Evolutionary conservation across 2,797 vertebrate genomes (phyloP), one percentile per base, ranked within the genome.

Genomic region (Melanotaenia pygmaea): DNA sequence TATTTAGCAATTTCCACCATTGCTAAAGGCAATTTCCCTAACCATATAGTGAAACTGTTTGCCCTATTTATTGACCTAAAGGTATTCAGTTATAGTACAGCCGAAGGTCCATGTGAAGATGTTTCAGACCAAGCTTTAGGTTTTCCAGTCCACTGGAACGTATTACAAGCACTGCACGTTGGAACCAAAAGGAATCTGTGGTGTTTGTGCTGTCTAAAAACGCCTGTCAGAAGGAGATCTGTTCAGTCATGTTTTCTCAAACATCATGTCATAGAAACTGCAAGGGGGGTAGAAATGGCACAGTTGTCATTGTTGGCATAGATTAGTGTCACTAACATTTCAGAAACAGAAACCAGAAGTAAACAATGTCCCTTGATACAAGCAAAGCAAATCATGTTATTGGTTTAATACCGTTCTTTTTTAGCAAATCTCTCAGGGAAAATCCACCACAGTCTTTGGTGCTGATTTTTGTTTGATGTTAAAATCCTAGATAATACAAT

Each of bases 271-370:
- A 8, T 67, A 45, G 54, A 75, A 40, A 50, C 58, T 32, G 14
- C 2, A 18, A 8, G 50, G 59, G 70, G 74, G 76, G 54, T 45
- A 67, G 61, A 70, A 18, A 28, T 34, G 2, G 32, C 73, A 67
- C 76, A 79, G 77, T 84, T 70, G 77, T 72, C 72, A 76, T 71
- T 73, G 74, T 68, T 86, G 78, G 59, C 70, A 79, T 61, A 76
- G 68, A 84, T 85, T 80, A 75, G 73, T 83, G 80, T 81, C 81
- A 80, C 58, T 71, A 59, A 53, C 57, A 18, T 65, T 85, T 84
- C 16, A 37, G 45, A 64, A 60, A 70, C 22, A 64, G 37, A 79
- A 76, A 72, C 37, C 65, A 80, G 67, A 78, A 51, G 68, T 75
- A 81, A 82, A 78, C 65, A 72, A 28, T 74, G 38, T 64, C 38